These are phyloP conservation scores for Rhagonycha fulva DNA, from an alignment of 2,888 invertebrate genomes.

Conservation along the genomic window DNA sequence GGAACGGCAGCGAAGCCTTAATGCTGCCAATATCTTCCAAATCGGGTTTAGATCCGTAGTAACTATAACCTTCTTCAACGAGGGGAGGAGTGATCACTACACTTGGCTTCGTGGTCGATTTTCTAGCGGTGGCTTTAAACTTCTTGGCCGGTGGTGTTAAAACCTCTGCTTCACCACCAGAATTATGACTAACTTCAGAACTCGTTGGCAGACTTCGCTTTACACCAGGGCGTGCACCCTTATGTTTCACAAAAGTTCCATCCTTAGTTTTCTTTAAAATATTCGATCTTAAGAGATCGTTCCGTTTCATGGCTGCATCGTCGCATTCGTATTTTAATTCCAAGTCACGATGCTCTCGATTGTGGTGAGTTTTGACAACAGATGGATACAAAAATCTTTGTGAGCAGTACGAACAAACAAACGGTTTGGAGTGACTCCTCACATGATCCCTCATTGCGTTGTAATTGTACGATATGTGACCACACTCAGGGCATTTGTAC, in stretches of 20 bases:
- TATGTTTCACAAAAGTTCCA: conserved; percentile 8
- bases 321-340: conserved; percentile 41
- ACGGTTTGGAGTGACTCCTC: conserved; percentile 52
- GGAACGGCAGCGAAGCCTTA: conserved; percentile 60
- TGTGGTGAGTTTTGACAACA: conserved; percentile 45
- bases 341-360: conserved; percentile 43
- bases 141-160: background rate
- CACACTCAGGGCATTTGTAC: conserved; percentile 54
- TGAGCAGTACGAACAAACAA: conserved; percentile 54
- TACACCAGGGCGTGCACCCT: background rate
- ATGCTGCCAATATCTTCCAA: conserved; percentile 52
- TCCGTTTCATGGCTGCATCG: conserved; percentile 8
- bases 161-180: background rate
- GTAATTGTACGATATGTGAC: conserved; percentile 44
- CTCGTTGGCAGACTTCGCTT: background rate
- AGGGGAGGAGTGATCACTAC: conserved; percentile 34
- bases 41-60: conserved; percentile 57
- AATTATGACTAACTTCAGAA: too few relatives aligned
- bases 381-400: conserved; percentile 44
- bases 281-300: conserved; percentile 16
- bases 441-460: conserved; percentile 53
- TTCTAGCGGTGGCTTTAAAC: conserved; percentile 17
- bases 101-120: conserved; percentile 40
- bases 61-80: conserved; percentile 52
- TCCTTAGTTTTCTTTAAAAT: conserved; percentile 13